Conservation (phyloP, 2,113 vertebrate genomes). For the Conger conger region DNA sequence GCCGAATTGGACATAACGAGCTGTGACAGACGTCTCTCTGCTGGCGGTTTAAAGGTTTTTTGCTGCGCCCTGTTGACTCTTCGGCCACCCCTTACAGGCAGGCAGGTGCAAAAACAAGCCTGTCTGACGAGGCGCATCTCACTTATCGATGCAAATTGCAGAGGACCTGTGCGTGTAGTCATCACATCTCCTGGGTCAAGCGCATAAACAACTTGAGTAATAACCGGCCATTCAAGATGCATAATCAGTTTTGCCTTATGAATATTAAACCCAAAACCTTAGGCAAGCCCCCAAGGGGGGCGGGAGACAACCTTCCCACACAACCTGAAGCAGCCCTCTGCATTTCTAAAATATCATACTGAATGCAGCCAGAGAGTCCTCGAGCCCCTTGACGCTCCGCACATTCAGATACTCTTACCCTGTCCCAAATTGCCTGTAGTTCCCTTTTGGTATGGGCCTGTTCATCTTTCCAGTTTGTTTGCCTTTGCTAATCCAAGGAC, state of each 20-base stretch:
- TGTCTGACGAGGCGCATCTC: slow-evolving; percentile 52
- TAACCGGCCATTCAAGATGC: not conserved
- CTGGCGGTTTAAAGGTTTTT: not conserved
- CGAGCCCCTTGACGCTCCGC: not conserved
- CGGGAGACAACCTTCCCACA: not conserved
- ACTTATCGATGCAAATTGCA: slow-evolving; percentile 22
- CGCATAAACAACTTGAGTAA: not conserved
- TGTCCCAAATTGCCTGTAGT: not conserved
- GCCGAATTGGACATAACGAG: not conserved
- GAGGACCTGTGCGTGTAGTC: not conserved
- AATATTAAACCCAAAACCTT: not conserved
- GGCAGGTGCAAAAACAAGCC: too few relatives aligned
- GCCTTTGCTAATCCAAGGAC: slow-evolving; percentile 34
- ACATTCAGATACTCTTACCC: not conserved
- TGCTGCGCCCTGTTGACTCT: too few relatives aligned
- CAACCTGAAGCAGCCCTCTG: not conserved
- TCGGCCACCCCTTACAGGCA: too few relatives aligned
- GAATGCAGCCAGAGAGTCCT: not conserved
- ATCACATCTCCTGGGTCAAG: not conserved
- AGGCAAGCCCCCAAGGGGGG: not conserved
- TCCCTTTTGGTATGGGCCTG: not conserved
- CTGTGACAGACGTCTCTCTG: not conserved
- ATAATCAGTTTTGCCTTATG: not conserved
- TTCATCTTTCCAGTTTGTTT: slow-evolving; percentile 2
- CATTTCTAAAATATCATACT: not conserved